These are phyloP conservation scores for Pogonomyrmex barbatus DNA, from an alignment of 1,140 invertebrate genomes.

Conservation along the genomic window DNA sequence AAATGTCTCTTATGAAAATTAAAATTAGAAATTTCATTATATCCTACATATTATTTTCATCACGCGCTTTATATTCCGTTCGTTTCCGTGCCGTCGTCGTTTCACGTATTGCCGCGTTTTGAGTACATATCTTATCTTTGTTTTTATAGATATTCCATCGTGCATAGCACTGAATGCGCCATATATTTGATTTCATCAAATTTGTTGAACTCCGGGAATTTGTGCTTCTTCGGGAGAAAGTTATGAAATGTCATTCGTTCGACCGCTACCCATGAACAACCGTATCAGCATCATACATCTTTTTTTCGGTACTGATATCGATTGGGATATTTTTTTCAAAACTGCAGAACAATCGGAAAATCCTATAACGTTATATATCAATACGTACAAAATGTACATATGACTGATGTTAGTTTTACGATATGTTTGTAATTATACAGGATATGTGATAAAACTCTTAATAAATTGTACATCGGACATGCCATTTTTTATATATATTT, in stretches of 20 bases:
- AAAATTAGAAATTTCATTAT: background rate
- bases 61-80: constrained; percentile 9
- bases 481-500: constrained; percentile 40
- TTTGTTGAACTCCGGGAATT: constrained; percentile 19
- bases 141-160: constrained; percentile 23
- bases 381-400: constrained; percentile 6
- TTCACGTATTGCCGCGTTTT: background rate
- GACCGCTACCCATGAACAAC: background rate
- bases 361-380: constrained; percentile 30
- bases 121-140: constrained; percentile 38
- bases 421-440: constrained; percentile 49
- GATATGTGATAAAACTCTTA: constrained; percentile 35
- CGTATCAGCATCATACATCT: background rate
- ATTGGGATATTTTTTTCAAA: constrained; percentile 22
- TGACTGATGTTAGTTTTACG: background rate
- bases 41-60: constrained; percentile 17
- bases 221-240: background rate
- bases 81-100: background rate
- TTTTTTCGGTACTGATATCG: constrained; percentile 9
- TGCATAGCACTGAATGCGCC: background rate
- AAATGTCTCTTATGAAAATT: constrained; percentile 21
- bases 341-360: constrained; percentile 19
- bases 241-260: constrained; percentile 27
- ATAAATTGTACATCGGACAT: constrained; percentile 29
- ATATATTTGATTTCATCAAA: constrained; percentile 43